Conservation (phyloP, 1,140 invertebrate species). For the Megathymus violae region DNA sequence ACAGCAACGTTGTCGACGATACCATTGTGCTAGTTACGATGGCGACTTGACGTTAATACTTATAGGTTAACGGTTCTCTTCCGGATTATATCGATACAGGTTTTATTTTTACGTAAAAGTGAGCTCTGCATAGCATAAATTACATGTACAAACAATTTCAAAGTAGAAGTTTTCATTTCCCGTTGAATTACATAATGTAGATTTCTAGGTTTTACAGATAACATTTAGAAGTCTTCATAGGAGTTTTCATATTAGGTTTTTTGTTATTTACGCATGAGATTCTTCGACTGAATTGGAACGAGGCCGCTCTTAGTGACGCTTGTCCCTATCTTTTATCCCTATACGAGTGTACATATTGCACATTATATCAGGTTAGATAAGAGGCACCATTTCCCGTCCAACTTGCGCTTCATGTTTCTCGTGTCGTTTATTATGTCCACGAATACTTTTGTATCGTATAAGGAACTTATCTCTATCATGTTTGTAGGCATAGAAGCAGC, state of each 20-base stretch:
- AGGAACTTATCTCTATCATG: conserved; percentile 12
- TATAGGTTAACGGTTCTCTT: conserved; percentile 2
- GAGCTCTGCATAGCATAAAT: neutral
- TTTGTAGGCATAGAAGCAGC: neutral
- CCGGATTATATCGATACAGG: neutral
- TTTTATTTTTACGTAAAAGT: neutral
- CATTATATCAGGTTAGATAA: conserved; percentile 30
- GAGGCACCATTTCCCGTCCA: conserved; percentile 35
- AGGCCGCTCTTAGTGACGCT: neutral
- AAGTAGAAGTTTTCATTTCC: neutral
- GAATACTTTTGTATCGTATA: conserved; percentile 42
- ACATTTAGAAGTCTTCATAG: no score
- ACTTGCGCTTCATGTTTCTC: conserved; percentile 35
- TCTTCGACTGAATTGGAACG: conserved; percentile 1
- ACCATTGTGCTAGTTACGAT: conserved; percentile 1
- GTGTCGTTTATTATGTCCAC: conserved; percentile 50
- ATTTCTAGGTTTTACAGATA: no score
- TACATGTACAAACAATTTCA: neutral
- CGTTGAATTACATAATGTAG: neutral
- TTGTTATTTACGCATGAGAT: neutral
- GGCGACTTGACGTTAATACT: conserved; percentile 5
- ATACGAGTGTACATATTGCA: conserved; percentile 17
- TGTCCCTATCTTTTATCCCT: conserved; percentile 12
- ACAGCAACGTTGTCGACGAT: neutral
- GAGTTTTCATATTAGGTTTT: no score